phyloP scores from a whole-genome alignment of 2,888 invertebrate species.

The Thelaira solivaga region DNA sequence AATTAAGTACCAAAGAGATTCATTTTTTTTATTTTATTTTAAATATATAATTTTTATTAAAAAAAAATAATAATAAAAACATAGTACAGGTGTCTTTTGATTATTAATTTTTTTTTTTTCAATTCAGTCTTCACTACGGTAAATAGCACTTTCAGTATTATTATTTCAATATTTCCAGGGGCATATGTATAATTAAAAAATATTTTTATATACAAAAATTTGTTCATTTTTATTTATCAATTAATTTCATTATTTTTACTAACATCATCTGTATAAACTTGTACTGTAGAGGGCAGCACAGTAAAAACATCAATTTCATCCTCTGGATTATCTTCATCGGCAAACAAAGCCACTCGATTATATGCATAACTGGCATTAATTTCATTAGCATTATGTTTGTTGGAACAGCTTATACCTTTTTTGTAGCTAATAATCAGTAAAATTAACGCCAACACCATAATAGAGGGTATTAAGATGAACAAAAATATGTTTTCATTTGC shows the following conservation, averaged over 20 bases:
- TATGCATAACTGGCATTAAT: constrained; percentile 65
- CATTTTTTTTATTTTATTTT: too few species aligned
- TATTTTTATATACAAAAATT: too few species aligned
- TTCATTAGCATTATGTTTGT: constrained; percentile 1
- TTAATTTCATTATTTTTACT: background rate
- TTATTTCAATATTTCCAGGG: too few species aligned
- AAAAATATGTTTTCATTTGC: constrained; percentile 52
- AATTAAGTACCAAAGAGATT: too few species aligned
- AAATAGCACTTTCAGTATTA: background rate
- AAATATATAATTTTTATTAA: too few species aligned
- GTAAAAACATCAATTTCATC: constrained; percentile 61
- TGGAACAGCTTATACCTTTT: constrained; percentile 5
- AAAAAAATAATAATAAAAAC: too few species aligned
- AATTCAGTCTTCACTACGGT: constrained; percentile 5
- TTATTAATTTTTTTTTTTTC: background rate
- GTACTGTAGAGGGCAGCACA: background rate
- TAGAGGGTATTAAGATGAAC: constrained; percentile 65
- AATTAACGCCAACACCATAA: constrained; percentile 64
- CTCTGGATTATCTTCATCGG: constrained; percentile 63
- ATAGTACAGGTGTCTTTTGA: too few species aligned
- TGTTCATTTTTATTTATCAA: background rate
- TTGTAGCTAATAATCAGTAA: constrained; percentile 52
- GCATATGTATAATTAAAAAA: too few species aligned
- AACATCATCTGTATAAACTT: constrained; percentile 24
- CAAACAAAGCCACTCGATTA: constrained; percentile 69